phyloP scores from a whole-genome alignment of 1,140 invertebrate species.

The Anagrus nilaparvatae region DNA sequence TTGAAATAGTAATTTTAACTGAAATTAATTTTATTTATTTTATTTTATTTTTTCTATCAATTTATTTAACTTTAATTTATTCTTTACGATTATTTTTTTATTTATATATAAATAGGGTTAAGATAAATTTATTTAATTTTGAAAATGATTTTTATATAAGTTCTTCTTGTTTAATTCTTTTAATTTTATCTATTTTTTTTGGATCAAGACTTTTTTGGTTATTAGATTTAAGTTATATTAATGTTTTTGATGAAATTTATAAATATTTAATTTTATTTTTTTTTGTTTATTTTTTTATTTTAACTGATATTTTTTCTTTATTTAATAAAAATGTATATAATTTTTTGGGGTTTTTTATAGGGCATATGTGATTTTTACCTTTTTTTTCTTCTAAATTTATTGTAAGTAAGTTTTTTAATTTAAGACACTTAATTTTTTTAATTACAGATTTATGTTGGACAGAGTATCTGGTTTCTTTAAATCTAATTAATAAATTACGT shows the following conservation, averaged over 20 bases:
- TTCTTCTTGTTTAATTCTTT: slow-evolving; percentile 11
- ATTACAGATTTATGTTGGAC: not conserved
- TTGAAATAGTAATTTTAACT: slow-evolving; percentile 40
- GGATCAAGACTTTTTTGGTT: too few species aligned
- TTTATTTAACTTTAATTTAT: too few species aligned
- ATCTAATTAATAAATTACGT: slow-evolving; percentile 2
- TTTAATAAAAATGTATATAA: slow-evolving; percentile 42
- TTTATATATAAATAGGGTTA: slow-evolving; percentile 45
- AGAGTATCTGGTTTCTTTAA: not conserved
- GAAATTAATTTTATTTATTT: slow-evolving; percentile 43
- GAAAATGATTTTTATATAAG: slow-evolving; percentile 24
- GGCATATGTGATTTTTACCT: slow-evolving; percentile 43
- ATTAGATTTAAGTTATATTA: too few species aligned
- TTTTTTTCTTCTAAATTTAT: slow-evolving; percentile 30
- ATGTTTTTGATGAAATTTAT: not conserved
- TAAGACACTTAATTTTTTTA: slow-evolving; percentile 4
- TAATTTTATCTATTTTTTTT: not conserved
- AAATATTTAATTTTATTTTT: slow-evolving; percentile 40
- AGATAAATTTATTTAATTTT: slow-evolving; percentile 46
- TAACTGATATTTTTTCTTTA: slow-evolving; percentile 35
- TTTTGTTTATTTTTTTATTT: too few species aligned
- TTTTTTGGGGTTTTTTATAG: slow-evolving; percentile 34
- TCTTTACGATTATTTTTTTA: too few species aligned
- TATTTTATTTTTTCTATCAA: slow-evolving; percentile 43
- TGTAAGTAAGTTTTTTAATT: not conserved